Conservation (phyloP, 1,140 invertebrate genomes). For the Dreissena rostriformis region DNA sequence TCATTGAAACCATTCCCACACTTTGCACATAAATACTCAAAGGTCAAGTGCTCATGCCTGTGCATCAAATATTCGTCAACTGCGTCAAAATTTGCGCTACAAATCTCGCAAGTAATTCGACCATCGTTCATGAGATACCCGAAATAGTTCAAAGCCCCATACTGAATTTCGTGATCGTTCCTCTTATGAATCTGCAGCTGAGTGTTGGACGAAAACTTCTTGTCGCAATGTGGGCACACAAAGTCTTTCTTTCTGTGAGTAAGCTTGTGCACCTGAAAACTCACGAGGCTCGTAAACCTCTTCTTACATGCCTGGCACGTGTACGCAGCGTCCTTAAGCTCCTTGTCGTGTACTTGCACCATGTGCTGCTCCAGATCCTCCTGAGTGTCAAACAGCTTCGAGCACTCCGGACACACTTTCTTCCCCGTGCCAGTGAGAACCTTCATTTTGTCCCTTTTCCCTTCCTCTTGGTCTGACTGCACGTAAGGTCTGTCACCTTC, state of each 20-base stretch:
- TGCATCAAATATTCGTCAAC: constrained; percentile 42
- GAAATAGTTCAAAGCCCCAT: constrained; percentile 30
- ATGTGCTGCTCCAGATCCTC: constrained; percentile 31
- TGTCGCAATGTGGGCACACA: constrained; percentile 32
- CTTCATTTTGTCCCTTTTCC: not conserved
- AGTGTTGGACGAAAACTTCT: constrained; percentile 26
- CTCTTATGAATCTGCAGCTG: constrained; percentile 38
- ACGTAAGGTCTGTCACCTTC: not conserved
- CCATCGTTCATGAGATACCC: constrained; percentile 29
- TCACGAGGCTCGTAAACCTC: constrained; percentile 29
- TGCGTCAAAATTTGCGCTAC: constrained; percentile 37
- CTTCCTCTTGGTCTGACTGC: not conserved
- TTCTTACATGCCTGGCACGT: constrained; percentile 42
- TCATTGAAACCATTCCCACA: constrained; percentile 44
- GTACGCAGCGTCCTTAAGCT: constrained; percentile 34
- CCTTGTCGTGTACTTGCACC: constrained; percentile 23
- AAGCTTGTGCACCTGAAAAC: constrained; percentile 36
- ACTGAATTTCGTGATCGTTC: constrained; percentile 41
- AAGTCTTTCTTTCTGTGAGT: constrained; percentile 46
- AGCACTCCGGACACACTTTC: constrained; percentile 42
- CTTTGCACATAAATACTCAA: constrained; percentile 19
- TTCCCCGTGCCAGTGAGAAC: constrained; percentile 25
- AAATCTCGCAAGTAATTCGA: constrained; percentile 36
- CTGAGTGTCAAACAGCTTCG: constrained; percentile 32
- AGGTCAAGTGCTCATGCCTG: constrained; percentile 31